Evolutionary conservation across 2,113 vertebrate species (phyloP).

Genomic region (Gnathonemus echidnorhynchus): DNA sequence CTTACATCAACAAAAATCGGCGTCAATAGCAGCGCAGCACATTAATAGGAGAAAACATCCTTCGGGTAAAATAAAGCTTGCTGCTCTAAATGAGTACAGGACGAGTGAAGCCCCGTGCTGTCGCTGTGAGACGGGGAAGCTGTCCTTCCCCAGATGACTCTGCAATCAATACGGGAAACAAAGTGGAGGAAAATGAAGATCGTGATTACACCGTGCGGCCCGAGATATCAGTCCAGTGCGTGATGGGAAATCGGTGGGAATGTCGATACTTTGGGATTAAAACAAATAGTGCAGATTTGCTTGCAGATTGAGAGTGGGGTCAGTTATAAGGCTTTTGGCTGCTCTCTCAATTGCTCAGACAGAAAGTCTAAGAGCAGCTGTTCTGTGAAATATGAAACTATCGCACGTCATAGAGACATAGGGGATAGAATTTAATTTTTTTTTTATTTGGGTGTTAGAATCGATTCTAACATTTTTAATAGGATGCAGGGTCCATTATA

Average conservation of each 20-base stretch:
- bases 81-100: background rate
- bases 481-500: background rate
- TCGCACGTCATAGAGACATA: background rate
- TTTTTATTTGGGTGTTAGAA: background rate
- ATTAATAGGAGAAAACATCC: background rate
- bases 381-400: background rate
- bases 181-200: constrained; percentile 1
- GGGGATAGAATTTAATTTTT: background rate
- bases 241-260: background rate
- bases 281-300: background rate
- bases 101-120: background rate
- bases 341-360: background rate
- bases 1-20: background rate
- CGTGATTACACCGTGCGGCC: background rate
- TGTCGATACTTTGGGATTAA: background rate
- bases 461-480: background rate
- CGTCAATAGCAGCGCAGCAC: background rate
- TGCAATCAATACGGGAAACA: background rate
- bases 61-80: background rate
- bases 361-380: background rate
- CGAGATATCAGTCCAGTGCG: background rate
- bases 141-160: background rate
- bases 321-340: background rate
- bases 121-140: background rate
- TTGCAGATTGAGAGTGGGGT: background rate